These are phyloP conservation scores for Muschampia plurimacula DNA, from an alignment of 2,888 invertebrate species.

Conservation along the genomic window DNA sequence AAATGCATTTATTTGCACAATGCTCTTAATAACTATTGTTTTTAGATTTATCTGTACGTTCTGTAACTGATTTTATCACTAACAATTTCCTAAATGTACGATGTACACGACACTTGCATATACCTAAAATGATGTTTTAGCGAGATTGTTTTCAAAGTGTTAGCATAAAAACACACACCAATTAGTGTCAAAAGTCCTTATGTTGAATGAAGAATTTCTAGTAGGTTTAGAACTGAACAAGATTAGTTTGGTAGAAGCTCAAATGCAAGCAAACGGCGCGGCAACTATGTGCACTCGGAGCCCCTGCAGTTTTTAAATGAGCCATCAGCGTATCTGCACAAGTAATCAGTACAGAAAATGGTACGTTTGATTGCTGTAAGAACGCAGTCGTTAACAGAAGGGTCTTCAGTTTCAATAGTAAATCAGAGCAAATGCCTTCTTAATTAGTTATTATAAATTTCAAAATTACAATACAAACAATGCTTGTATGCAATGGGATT, in stretches of 20 bases:
- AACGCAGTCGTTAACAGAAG: neutral
- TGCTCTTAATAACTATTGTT: conserved; percentile 11
- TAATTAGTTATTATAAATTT: neutral
- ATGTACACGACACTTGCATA: too few relatives aligned
- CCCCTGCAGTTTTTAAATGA: conserved; percentile 63
- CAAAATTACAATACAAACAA: too few relatives aligned
- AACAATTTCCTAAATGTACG: neutral
- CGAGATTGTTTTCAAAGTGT: too few relatives aligned
- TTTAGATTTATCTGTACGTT: conserved; percentile 3
- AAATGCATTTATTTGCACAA: too few relatives aligned
- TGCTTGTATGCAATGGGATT: too few relatives aligned
- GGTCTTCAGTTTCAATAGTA: neutral
- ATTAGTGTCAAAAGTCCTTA: neutral
- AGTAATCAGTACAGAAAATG: conserved; percentile 24
- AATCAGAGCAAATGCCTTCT: neutral
- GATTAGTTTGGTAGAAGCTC: conserved; percentile 70
- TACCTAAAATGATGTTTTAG: too few relatives aligned
- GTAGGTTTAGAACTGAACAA: conserved; percentile 42
- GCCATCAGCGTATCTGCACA: conserved; percentile 61
- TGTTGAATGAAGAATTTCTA: neutral
- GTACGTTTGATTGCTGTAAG: conserved; percentile 14
- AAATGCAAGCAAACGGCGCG: conserved; percentile 53
- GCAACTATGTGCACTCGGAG: conserved; percentile 54
- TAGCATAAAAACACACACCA: neutral
- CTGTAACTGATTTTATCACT: neutral